Conservation (phyloP, 2,797 vertebrate species). For the Periophthalmus magnuspinnatus region DNA sequence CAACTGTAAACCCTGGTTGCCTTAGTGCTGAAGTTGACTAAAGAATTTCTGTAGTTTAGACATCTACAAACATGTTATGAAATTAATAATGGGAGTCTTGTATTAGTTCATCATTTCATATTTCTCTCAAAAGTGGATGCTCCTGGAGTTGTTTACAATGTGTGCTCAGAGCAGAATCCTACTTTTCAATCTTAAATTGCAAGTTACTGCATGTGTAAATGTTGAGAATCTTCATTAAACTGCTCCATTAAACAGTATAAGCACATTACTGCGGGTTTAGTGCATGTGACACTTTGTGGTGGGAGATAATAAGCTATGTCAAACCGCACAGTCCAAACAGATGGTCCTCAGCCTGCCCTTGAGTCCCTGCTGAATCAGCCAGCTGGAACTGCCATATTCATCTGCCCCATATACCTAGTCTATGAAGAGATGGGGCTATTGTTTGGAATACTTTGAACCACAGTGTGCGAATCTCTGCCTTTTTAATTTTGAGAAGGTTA, state of each 20-base stretch:
- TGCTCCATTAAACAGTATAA: neutral
- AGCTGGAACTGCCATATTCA: constrained; percentile 41
- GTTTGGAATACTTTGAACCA: neutral
- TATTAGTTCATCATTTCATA: no score
- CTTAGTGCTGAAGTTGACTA: no score
- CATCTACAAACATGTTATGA: no score
- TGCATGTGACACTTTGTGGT: constrained; percentile 52
- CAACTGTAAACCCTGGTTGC: no score
- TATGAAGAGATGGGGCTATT: constrained; percentile 22
- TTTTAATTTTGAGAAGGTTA: no score
- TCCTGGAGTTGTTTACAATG: no score
- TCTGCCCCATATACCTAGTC: constrained; percentile 25
- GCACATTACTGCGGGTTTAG: neutral
- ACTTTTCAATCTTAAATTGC: no score
- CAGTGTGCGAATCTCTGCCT: no score
- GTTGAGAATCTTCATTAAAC: neutral
- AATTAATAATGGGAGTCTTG: no score
- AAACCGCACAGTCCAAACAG: constrained; percentile 56
- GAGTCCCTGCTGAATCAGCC: constrained; percentile 52
- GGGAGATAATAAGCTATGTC: constrained; percentile 43
- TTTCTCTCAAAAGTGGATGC: no score
- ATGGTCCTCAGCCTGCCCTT: constrained; percentile 66
- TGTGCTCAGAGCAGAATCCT: no score
- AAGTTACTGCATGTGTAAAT: neutral
- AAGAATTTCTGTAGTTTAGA: no score